Base-by-base conservation (phyloP, 2,113 vertebrate species). In the Hemicordylus capensis region DNA sequence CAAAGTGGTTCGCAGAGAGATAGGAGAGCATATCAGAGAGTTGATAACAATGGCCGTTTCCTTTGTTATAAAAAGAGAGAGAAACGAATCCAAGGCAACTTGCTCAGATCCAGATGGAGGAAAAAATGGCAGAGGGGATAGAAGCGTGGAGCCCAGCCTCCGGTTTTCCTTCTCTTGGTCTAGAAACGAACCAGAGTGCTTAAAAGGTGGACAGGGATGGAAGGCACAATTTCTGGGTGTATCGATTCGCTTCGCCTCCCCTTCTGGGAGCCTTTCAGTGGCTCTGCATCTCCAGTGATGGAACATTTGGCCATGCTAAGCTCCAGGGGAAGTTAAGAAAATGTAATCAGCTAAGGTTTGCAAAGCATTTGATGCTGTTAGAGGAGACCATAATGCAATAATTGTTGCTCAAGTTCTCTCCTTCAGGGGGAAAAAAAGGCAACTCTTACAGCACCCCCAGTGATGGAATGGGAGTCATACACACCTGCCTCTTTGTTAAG, bases 321-420 rank as follows among this genome's bases (percentile, higher is more conserved):
- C 24, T 59, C 5, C 51, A 5, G 63, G 63, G 64, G 56, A 77
- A n/a, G 31, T n/a, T 34, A 70, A 70, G 24, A n/a, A 72, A 51
- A 83, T 78, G 31, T 61, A 78, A 78, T 83, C 73, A 83, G 44
- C 74, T 63, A 31, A 64, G 42, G 56, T 78, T 83, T 73, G 56
- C 81, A 72, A 72, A 83, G 66, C 80, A 78, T 66, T 83, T 83
- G 8, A 42, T 44, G 74, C 19, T 54, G 24, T 67, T 44, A n/a
- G 56, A 59, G 83, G 74, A 82, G 54, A 78, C 31, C 28, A 6
- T 19, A 51, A 77, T 61, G 66, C 31, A 15, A 78, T 83, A 39
- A 87, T 42, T 11, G 7, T 24, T 70, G n/a, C 11, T n/a, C 39
- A 8, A 5, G 20, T 28, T 76, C 34, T 66, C 44, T 46, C 8